These are phyloP conservation scores for Bimastos eiseni DNA, from an alignment of 2,888 invertebrate species.

Conservation along the genomic window DNA sequence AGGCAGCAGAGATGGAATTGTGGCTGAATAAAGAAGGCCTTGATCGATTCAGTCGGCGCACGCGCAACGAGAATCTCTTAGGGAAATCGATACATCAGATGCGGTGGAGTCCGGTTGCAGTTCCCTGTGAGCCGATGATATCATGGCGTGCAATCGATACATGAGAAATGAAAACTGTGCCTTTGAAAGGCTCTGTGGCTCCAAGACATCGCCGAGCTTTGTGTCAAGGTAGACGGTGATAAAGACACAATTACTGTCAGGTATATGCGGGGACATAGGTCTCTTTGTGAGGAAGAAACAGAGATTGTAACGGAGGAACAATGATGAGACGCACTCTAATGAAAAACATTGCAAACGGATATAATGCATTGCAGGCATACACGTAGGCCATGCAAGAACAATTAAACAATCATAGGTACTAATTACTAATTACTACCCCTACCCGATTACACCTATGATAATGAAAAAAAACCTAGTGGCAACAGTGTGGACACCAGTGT, in stretches of 20 bases:
- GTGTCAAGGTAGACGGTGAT: neutral
- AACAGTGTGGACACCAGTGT: neutral
- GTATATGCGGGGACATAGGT: neutral
- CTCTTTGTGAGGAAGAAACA: neutral
- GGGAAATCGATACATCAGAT: neutral
- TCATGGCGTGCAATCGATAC: neutral
- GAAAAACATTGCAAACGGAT: neutral
- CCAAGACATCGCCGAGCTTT: neutral
- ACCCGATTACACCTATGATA: neutral
- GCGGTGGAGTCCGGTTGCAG: neutral
- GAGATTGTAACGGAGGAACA: neutral
- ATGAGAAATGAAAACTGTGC: neutral
- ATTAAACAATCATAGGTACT: neutral
- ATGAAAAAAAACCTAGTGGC: neutral
- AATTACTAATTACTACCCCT: neutral
- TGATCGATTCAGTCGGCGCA: neutral
- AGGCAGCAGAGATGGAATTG: neutral
- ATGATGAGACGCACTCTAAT: too few species aligned
- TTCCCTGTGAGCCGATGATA: neutral
- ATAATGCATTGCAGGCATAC: neutral
- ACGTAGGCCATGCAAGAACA: neutral
- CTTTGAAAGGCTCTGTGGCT: neutral
- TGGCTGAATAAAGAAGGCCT: neutral
- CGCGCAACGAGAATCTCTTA: neutral
- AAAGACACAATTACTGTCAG: neutral